Percentiles rank a stretch among this genome's conserved stretches.
Conservation (phyloP, 2,113 vertebrate species). For the Parus major region DNA sequence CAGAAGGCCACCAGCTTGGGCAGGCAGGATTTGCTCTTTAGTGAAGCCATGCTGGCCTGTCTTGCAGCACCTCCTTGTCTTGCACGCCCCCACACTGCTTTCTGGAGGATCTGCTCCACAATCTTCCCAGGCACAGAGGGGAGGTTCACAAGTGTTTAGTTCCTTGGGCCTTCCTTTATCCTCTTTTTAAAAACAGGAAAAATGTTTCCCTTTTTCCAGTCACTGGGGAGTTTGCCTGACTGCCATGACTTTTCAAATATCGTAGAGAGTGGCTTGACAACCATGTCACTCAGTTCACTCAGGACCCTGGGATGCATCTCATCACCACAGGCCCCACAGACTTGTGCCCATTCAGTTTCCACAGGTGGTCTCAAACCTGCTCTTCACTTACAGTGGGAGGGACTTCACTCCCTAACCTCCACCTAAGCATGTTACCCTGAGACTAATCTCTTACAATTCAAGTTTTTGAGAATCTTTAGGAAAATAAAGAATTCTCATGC, state of each 20-base stretch:
- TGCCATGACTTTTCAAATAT: background rate
- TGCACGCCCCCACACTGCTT: background rate
- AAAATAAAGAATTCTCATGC: background rate
- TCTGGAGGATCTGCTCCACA: background rate
- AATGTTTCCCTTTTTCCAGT: background rate
- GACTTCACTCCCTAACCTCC: background rate
- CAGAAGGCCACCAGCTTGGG: background rate
- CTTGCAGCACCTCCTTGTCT: background rate
- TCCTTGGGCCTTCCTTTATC: background rate
- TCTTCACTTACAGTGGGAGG: background rate
- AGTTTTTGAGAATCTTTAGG: background rate
- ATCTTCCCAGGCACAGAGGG: background rate
- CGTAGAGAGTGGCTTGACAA: background rate
- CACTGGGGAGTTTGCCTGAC: background rate
- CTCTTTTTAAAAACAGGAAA: background rate
- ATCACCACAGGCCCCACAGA: background rate
- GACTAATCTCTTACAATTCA: background rate
- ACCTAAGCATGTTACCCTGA: background rate
- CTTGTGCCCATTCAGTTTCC: background rate
- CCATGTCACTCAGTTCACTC: background rate
- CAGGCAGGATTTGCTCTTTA: background rate
- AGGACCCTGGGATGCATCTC: background rate
- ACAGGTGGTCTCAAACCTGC: background rate
- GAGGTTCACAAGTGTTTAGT: background rate
- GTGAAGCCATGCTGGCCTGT: background rate